phyloP scores from a whole-genome alignment of 2,113 vertebrate species.

The Plecotus auritus region DNA sequence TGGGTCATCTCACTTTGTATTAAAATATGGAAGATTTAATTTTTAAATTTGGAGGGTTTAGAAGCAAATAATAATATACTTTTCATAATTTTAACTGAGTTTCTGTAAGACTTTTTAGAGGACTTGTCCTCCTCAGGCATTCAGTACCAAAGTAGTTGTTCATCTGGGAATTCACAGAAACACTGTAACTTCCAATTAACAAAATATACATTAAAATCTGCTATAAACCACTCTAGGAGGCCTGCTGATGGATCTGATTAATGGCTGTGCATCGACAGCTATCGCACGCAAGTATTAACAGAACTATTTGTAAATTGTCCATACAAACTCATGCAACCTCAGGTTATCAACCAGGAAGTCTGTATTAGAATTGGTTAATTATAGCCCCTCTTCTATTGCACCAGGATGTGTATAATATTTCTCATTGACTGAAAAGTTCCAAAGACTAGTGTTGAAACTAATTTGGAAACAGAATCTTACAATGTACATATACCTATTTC shows the following conservation, averaged over 20 bases:
- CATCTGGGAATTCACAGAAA: constrained; percentile 53
- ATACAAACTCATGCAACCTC: not conserved
- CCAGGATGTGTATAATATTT: not conserved
- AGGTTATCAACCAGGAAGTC: not conserved
- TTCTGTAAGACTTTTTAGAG: constrained; percentile 57
- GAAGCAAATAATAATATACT: constrained; percentile 60
- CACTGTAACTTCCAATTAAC: constrained; percentile 61
- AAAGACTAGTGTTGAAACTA: constrained; percentile 10
- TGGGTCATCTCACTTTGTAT: constrained; percentile 41
- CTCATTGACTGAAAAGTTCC: constrained; percentile 31
- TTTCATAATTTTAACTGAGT: constrained; percentile 58
- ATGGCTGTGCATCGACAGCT: not conserved
- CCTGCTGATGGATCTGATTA: constrained; percentile 13
- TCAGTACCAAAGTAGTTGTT: constrained; percentile 37
- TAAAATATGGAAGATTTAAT: constrained; percentile 60
- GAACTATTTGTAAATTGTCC: constrained; percentile 35
- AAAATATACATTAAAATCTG: constrained; percentile 58
- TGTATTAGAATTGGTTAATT: not conserved
- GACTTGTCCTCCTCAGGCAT: not conserved
- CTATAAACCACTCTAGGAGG: constrained; percentile 41
- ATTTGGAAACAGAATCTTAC: not conserved
- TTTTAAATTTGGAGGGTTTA: constrained; percentile 71
- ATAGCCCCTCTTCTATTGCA: not conserved
- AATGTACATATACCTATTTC: fast-evolving
- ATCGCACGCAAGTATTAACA: not conserved